Percentiles rank a stretch among this genome's conserved stretches.
phyloP scores from a whole-genome alignment of 30 jellyfish, hydroid and myxozoan genomes.

The Clytia hemisphaerica region DNA sequence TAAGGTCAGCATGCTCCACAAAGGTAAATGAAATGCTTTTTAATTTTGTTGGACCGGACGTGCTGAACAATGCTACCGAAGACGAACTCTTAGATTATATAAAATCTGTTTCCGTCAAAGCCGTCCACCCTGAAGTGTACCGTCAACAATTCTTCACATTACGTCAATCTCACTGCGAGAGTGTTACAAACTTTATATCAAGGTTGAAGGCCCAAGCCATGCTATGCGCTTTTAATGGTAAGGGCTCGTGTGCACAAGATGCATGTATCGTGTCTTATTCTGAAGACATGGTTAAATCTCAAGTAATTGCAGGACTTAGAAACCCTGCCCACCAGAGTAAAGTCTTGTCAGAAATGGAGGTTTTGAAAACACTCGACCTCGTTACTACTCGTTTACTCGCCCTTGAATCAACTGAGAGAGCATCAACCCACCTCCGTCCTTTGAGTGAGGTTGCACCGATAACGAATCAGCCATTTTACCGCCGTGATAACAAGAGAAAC shows the following conservation, averaged over 20 bases:
- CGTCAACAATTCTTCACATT: slow-evolving; percentile 19
- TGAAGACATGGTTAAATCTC: slow-evolving; percentile 1
- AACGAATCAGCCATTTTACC: too few relatives aligned
- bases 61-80: slow-evolving; percentile 21
- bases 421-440: slow-evolving; percentile 1
- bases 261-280: background rate
- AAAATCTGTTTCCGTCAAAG: slow-evolving; percentile 18
- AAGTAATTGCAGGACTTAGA: background rate
- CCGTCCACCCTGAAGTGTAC: slow-evolving; percentile 27
- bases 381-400: background rate
- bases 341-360: slow-evolving; percentile 1
- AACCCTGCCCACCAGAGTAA: slow-evolving; percentile 11
- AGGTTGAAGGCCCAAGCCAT: slow-evolving; percentile 10
- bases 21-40: slow-evolving; percentile 14
- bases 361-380: background rate
- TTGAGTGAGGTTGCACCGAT: too few relatives aligned
- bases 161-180: slow-evolving; percentile 19
- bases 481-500: too few relatives aligned
- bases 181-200: slow-evolving; percentile 4
- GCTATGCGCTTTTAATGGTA: background rate
- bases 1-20: background rate
- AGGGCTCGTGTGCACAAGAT: background rate
- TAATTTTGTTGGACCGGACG: slow-evolving; percentile 26
- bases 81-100: slow-evolving; percentile 23
- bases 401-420: slow-evolving; percentile 8